phyloP scores from a whole-genome alignment of 2,113 vertebrate genomes.

The Glaucidium brasilianum region DNA sequence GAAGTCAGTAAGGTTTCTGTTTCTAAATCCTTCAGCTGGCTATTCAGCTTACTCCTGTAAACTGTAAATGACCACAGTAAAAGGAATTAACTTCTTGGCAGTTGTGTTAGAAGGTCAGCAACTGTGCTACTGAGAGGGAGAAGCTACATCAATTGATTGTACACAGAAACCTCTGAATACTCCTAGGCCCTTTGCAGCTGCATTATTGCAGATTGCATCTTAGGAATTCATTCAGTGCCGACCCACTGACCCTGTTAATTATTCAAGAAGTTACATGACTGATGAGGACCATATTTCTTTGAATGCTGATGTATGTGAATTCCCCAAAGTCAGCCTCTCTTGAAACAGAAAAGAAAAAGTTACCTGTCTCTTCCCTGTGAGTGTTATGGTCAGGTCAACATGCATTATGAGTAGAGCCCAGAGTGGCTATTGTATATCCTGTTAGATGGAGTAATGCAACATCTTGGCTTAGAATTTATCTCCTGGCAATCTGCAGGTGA shows the following conservation, averaged over 20 bases:
- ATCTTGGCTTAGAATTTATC: neutral
- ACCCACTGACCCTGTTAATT: neutral
- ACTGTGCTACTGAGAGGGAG: neutral
- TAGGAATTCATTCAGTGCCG: neutral
- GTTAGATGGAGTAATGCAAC: neutral
- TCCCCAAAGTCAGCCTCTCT: neutral
- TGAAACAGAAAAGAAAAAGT: neutral
- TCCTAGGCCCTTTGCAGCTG: neutral
- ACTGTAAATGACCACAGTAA: neutral
- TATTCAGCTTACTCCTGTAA: neutral
- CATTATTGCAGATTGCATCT: neutral
- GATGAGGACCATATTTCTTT: neutral
- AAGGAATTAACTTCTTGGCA: neutral
- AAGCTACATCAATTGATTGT: neutral
- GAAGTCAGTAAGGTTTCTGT: neutral
- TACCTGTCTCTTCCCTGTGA: neutral
- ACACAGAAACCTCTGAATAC: neutral
- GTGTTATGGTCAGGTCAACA: neutral
- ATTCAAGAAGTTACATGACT: neutral
- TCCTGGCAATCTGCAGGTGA: neutral
- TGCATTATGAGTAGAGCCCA: neutral
- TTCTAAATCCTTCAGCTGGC: neutral
- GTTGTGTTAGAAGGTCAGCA: neutral
- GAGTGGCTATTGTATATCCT: neutral
- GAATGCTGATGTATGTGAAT: neutral